Evolutionary conservation across 2,888 invertebrate species (phyloP).

Genomic region (Margaritifera margaritifera): DNA sequence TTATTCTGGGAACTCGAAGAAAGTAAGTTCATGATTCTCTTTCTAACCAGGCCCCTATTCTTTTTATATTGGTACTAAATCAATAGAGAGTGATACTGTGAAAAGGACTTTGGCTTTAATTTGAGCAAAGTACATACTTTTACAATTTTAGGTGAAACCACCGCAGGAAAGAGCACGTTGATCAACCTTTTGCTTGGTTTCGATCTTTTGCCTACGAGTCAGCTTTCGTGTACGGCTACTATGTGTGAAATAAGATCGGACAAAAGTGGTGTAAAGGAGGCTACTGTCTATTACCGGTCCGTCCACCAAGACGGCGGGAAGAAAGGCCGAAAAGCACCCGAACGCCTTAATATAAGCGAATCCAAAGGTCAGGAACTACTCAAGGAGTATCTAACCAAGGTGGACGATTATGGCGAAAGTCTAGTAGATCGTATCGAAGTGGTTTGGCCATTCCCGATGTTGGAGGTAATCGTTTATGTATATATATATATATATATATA

Average conservation of each 20-base stretch:
- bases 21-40: too few relatives aligned
- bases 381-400: conserved; percentile 18
- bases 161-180: conserved; percentile 44
- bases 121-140: too few relatives aligned
- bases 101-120: too few relatives aligned
- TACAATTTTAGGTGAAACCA: conserved; percentile 37
- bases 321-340: conserved; percentile 16
- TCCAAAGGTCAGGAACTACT: conserved; percentile 24
- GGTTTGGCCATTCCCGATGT: conserved; percentile 55
- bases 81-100: too few relatives aligned
- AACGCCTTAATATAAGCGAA: conserved; percentile 29
- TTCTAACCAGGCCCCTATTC: too few relatives aligned
- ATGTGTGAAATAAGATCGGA: conserved; percentile 37
- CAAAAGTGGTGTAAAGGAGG: conserved; percentile 22
- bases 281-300: conserved; percentile 29
- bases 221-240: conserved; percentile 42
- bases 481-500: too few relatives aligned
- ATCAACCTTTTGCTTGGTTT: conserved; percentile 40
- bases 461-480: conserved; percentile 40
- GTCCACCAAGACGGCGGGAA: conserved; percentile 13
- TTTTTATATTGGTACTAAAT: too few relatives aligned
- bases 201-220: conserved; percentile 38
- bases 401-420: conserved; percentile 48
- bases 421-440: conserved; percentile 53
- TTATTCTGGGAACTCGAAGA: too few relatives aligned